phyloP scores from a whole-genome alignment of 1,140 invertebrate species.

The Platyscapa corneri region DNA sequence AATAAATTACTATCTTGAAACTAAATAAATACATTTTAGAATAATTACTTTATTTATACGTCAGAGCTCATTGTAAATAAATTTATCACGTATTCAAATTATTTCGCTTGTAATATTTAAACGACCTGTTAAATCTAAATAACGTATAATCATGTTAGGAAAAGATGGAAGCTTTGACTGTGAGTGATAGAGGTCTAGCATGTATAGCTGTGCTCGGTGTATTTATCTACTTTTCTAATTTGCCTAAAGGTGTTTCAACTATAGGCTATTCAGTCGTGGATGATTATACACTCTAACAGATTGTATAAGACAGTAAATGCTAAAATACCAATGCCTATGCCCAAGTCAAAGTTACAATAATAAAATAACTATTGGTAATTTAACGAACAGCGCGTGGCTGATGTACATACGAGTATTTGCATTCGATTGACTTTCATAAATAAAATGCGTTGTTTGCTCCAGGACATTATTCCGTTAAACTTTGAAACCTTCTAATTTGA shows the following conservation, averaged over 20 bases:
- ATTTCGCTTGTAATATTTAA: neutral
- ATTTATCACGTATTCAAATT: neutral
- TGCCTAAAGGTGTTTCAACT: conserved; percentile 1
- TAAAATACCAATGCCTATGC: neutral
- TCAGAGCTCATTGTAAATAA: neutral
- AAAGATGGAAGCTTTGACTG: neutral
- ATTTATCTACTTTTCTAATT: conserved; percentile 32
- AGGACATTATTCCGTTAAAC: no score
- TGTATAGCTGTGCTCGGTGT: neutral
- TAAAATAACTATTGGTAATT: neutral
- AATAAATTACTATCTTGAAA: no score
- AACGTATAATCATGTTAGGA: neutral
- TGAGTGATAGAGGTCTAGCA: neutral
- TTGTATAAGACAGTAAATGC: neutral
- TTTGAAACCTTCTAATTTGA: no score
- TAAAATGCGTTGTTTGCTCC: no score
- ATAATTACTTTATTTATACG: neutral
- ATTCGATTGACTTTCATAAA: no score
- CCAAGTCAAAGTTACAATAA: neutral
- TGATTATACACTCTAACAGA: conserved; percentile 30
- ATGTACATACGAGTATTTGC: neutral
- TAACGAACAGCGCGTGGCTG: neutral
- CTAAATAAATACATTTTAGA: neutral
- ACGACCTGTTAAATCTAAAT: neutral
- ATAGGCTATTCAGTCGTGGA: neutral